Percentiles rank a stretch among this genome's conserved stretches.
Evolutionary conservation across 2,888 invertebrate species (phyloP).

Genomic region (Synergus umbraculus): DNA sequence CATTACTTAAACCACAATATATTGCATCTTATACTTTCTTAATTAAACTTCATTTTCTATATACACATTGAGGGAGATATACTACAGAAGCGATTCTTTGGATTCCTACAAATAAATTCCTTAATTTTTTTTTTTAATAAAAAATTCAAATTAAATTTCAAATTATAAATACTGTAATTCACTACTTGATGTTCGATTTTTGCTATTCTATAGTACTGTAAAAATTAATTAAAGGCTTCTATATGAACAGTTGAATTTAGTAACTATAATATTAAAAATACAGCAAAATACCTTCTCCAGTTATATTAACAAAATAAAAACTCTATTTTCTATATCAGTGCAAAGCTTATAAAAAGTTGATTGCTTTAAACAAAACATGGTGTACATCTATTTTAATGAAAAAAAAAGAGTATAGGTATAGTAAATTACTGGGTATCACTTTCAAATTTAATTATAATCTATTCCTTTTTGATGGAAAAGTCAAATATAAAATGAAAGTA

Average conservation of each 20-base stretch:
- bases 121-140: neutral
- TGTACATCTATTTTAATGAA: neutral
- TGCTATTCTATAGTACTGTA: neutral
- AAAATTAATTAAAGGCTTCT: neutral
- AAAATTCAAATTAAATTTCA: neutral
- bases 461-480: neutral
- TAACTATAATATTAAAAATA: no score
- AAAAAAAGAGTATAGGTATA: neutral
- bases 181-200: neutral
- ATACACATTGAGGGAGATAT: neutral
- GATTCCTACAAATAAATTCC: neutral
- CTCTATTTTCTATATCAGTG: neutral
- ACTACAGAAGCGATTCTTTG: neutral
- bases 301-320: no score
- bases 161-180: constrained; percentile 2
- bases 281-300: no score
- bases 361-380: neutral
- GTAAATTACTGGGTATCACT: neutral
- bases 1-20: neutral
- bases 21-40: neutral
- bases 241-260: neutral
- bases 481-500: neutral
- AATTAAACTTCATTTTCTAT: neutral
- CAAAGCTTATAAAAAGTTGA: neutral
- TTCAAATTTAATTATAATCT: neutral